phyloP scores from a whole-genome alignment of 2,888 invertebrate species.

The Resseliella maxima region DNA sequence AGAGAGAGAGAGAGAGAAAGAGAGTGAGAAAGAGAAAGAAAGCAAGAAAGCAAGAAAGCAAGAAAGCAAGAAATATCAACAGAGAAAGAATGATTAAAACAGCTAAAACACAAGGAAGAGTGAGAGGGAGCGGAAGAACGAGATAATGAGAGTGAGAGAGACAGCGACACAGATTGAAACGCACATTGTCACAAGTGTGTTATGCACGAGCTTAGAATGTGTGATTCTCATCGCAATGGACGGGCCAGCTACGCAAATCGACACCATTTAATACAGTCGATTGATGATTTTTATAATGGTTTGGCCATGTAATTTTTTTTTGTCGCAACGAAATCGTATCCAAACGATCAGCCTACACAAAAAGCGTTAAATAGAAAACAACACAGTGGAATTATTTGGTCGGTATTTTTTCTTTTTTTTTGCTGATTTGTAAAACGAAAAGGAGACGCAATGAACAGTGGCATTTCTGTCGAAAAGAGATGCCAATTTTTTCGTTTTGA shows the following conservation, averaged over 20 bases:
- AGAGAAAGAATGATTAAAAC: neutral
- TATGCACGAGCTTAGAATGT: neutral
- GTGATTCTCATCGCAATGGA: neutral
- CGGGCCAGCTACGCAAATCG: neutral
- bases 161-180: too few relatives aligned
- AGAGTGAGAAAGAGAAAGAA: too few relatives aligned
- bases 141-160: too few relatives aligned
- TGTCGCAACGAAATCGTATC: neutral
- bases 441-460: neutral
- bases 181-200: neutral
- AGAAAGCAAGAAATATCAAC: too few relatives aligned
- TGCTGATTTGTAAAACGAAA: neutral
- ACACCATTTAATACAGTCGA: neutral
- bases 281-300: constrained; percentile 27
- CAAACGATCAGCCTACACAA: constrained; percentile 31
- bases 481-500: neutral
- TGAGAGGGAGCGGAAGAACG: too few relatives aligned
- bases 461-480: neutral
- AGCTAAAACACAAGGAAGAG: too few relatives aligned
- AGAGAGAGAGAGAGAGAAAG: too few relatives aligned
- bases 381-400: neutral
- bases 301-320: constrained; percentile 8
- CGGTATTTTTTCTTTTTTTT: neutral
- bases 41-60: too few relatives aligned
- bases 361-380: constrained; percentile 17